A percentile compares a stretch with the other conserved stretches of the same genome.
Evolutionary conservation across 2,888 invertebrate genomes (phyloP).

Genomic region (Synanthedon vespiformis): DNA sequence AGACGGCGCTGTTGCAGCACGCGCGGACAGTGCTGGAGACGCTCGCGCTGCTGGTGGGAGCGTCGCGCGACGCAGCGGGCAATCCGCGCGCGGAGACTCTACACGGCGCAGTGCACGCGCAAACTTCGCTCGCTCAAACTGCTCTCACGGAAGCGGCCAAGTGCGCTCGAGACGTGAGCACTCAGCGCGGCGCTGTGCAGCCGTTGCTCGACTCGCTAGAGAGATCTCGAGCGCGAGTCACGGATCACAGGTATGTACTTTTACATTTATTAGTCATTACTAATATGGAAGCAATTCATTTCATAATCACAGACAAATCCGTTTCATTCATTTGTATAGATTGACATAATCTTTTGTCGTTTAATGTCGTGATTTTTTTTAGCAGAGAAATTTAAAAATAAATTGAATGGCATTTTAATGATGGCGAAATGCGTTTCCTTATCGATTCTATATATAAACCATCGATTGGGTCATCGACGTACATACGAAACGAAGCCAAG

Average conservation of each 20-base stretch:
- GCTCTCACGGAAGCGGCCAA: slow-evolving; percentile 85
- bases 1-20: slow-evolving; percentile 89
- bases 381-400: too few species aligned
- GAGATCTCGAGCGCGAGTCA: slow-evolving; percentile 86
- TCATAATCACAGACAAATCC: too few species aligned
- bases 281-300: too few species aligned
- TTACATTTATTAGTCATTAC: too few species aligned
- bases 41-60: slow-evolving; percentile 85
- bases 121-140: slow-evolving; percentile 80
- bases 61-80: slow-evolving; percentile 90
- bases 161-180: slow-evolving; percentile 84
- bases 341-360: too few species aligned
- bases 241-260: slow-evolving; percentile 77
- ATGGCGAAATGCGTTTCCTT: too few species aligned
- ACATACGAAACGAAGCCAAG: neutral
- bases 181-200: slow-evolving; percentile 90
- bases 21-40: slow-evolving; percentile 95
- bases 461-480: neutral
- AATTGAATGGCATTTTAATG: too few species aligned
- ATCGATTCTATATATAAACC: neutral
- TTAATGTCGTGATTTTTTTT: too few species aligned
- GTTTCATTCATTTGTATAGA: too few species aligned
- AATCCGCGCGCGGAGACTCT: slow-evolving; percentile 87
- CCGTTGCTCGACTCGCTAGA: slow-evolving; percentile 91
- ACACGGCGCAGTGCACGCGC: slow-evolving; percentile 88